phyloP scores from a whole-genome alignment of 2,888 invertebrate genomes.

The Dynastes tityus region DNA sequence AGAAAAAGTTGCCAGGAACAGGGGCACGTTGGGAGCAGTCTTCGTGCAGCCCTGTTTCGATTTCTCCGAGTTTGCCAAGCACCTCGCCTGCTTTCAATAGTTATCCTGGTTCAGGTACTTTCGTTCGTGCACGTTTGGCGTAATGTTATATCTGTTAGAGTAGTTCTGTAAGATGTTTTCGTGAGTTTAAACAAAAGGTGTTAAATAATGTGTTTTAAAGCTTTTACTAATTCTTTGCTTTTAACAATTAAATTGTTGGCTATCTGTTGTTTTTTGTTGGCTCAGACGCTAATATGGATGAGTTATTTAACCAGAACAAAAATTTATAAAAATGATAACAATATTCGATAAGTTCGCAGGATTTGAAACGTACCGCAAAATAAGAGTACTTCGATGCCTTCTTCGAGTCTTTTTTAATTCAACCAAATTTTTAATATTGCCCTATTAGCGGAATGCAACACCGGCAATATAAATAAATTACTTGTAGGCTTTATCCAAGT shows the following conservation, averaged over 20 bases:
- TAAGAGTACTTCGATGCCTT: no score
- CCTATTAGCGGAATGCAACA: no score
- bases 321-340: not conserved
- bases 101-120: slow-evolving; percentile 59
- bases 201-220: no score
- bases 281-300: not conserved
- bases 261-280: no score
- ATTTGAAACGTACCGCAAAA: no score
- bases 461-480: no score
- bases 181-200: slow-evolving; percentile 30
- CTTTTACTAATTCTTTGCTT: no score
- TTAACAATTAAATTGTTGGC: not conserved
- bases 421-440: no score
- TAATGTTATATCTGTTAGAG: not conserved
- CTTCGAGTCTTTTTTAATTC: no score
- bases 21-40: slow-evolving; percentile 68
- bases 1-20: slow-evolving; percentile 65
- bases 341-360: no score
- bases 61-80: slow-evolving; percentile 76
- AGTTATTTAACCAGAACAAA: not conserved
- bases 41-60: slow-evolving; percentile 74
- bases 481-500: no score
- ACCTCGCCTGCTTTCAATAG: slow-evolving; percentile 72
- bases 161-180: not conserved
- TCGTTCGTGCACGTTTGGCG: slow-evolving; percentile 27